phyloP scores from a whole-genome alignment of 2,888 invertebrate genomes.

The Glyphotaelius pellucidus region DNA sequence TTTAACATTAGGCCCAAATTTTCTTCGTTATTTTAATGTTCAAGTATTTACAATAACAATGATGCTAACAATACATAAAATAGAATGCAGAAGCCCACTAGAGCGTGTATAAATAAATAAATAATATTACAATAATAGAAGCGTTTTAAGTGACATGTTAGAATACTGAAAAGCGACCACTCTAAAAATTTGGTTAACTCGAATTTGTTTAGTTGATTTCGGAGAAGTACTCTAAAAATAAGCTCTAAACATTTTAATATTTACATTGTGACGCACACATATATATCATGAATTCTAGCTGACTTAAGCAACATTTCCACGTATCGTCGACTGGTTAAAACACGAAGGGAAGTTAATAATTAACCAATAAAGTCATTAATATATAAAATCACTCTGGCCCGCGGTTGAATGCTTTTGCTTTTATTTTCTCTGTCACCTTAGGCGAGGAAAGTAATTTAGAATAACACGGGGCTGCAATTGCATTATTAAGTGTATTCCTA shows the following conservation, averaged over 20 bases:
- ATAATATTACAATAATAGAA: too few species aligned
- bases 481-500: slow-evolving; percentile 50
- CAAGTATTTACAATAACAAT: too few species aligned
- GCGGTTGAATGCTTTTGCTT: slow-evolving; percentile 14
- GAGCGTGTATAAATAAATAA: too few species aligned
- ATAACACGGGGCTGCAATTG: slow-evolving; percentile 50
- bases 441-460: slow-evolving; percentile 52
- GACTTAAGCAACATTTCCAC: background rate
- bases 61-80: too few species aligned
- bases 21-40: too few species aligned
- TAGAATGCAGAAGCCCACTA: too few species aligned
- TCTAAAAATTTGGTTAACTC: background rate
- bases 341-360: background rate
- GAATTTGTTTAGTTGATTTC: background rate
- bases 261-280: background rate
- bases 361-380: slow-evolving; percentile 12
- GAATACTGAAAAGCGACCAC: too few species aligned
- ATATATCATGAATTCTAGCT: background rate
- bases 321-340: background rate
- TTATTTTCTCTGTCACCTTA: slow-evolving; percentile 50
- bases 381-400: slow-evolving; percentile 37
- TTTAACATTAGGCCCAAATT: too few species aligned
- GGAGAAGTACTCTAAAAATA: background rate
- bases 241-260: background rate
- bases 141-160: too few species aligned